Percentiles rank a stretch among this genome's conserved stretches.
Conservation (phyloP, 2,888 invertebrate species). For the Andrena haemorrhoa region DNA sequence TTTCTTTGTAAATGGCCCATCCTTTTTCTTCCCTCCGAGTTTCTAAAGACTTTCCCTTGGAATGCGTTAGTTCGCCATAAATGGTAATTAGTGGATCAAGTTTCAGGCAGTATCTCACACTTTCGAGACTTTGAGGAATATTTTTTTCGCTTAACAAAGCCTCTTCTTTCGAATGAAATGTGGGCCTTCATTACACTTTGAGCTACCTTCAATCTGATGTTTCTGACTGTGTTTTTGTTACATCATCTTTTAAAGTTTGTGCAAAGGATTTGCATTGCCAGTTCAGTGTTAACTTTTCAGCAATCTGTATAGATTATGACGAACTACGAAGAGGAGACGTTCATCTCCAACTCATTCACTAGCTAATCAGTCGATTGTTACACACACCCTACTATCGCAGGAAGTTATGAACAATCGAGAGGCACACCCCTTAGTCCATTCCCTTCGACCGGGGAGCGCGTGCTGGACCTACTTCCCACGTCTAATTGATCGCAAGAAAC, state of each 20-base stretch:
- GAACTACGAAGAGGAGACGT: too few species aligned
- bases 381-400: not conserved
- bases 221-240: too few species aligned
- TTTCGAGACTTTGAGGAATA: not conserved
- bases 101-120: not conserved
- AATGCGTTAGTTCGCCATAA: not conserved
- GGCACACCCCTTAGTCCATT: not conserved
- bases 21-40: not conserved
- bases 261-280: too few species aligned
- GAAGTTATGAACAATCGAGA: not conserved
- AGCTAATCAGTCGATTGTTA: not conserved
- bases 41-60: not conserved
- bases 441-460: not conserved
- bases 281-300: too few species aligned
- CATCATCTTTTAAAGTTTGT: too few species aligned
- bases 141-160: not conserved
- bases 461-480: not conserved
- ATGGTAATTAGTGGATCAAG: not conserved
- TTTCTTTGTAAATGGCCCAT: not conserved
- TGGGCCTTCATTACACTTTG: too few species aligned
- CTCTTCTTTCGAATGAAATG: too few species aligned
- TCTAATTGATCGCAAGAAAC: slow-evolving; percentile 16
- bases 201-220: too few species aligned
- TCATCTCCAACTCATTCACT: not conserved
- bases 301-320: too few species aligned